Conservation (phyloP, 1,140 invertebrate genomes). For the Drosophila truncata region DNA sequence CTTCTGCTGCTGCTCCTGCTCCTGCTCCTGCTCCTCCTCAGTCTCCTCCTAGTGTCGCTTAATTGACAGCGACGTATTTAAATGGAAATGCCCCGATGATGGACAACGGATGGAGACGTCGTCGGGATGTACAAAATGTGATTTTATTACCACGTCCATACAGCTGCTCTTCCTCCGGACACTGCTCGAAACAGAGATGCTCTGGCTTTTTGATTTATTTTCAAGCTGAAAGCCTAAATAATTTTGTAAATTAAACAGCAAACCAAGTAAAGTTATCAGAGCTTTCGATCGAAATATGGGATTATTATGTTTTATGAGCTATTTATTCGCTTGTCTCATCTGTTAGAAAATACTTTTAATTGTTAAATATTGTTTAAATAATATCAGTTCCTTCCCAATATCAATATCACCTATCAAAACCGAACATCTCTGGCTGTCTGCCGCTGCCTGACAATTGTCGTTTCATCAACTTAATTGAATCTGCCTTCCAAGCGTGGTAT, state of each 20-base stretch:
- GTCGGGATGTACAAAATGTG: conserved; percentile 43
- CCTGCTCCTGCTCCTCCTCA: neutral
- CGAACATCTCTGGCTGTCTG: conserved; percentile 6
- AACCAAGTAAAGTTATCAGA: too few relatives aligned
- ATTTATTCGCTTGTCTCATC: neutral
- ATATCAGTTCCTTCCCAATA: neutral
- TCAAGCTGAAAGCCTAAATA: neutral
- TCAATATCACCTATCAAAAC: neutral
- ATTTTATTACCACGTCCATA: conserved; percentile 52
- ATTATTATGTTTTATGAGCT: neutral
- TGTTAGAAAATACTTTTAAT: neutral
- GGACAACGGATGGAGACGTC: conserved; percentile 35
- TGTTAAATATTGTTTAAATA: neutral
- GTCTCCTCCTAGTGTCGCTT: conserved; percentile 32
- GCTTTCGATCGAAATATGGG: neutral
- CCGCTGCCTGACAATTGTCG: conserved; percentile 62
- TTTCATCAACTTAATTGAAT: conserved; percentile 83
- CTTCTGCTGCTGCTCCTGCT: too few relatives aligned
- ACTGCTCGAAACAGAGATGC: conserved; percentile 11
- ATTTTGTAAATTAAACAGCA: neutral
- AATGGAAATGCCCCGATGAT: conserved; percentile 51
- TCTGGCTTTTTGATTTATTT: neutral
- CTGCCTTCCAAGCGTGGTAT: conserved; percentile 34
- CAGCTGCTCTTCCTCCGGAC: conserved; percentile 1
- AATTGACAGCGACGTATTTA: conserved; percentile 69